Base-by-base conservation (phyloP, 2,797 vertebrate genomes). In the Sorex maritimensis region DNA sequence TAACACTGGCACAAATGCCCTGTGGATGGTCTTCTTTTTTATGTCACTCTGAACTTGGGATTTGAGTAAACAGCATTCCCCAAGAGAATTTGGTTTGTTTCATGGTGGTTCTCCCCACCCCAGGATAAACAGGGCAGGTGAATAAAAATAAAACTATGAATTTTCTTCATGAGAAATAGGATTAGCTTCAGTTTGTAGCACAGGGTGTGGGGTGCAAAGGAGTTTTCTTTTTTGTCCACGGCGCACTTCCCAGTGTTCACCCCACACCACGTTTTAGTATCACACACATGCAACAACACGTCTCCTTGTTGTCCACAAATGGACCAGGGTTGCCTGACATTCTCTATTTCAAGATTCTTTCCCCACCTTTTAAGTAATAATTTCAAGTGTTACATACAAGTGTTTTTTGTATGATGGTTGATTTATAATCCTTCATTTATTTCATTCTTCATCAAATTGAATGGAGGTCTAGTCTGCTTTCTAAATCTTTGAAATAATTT, bases 111-210 rank as follows among this genome's bases (percentile, higher is more conserved):
- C 52, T 24, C 8, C 12, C 34, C 10, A n/a, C 1, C 11, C 2
- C 4, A 9, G 30, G 11, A 3, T 26, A 52, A 67, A 1, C 13
- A 77, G 19, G 75, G 24, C 10, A 46, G 15, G 52, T 58, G 41
- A 78, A 19, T 69, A 74, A 75, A 81, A 85, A 13, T 14, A 41
- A 24, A 77, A 85, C 87, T 90, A 67, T 67, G 24, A 77, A 49
- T 87, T 72, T 82, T 52, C 24, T 46, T 87, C n/a, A 65, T 17
- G 67, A 21, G 13, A 77, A 34, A 81, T 55, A 41, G 17, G 34
- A 61, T 69, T 91, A 78, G 41, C 21, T 85, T 90, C 82, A 65
- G 58, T 52, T 84, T 71, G 86, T 85, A 38, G n/a, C n/a, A 21
- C 72, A 19, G 10, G 6, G 19, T 52, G 49, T 24, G 10, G 4